A percentile compares a stretch with the other conserved stretches of the same genome.
These are phyloP conservation scores for Petromus typicus DNA, from an alignment of 2,113 vertebrate species.

Conservation along the genomic window DNA sequence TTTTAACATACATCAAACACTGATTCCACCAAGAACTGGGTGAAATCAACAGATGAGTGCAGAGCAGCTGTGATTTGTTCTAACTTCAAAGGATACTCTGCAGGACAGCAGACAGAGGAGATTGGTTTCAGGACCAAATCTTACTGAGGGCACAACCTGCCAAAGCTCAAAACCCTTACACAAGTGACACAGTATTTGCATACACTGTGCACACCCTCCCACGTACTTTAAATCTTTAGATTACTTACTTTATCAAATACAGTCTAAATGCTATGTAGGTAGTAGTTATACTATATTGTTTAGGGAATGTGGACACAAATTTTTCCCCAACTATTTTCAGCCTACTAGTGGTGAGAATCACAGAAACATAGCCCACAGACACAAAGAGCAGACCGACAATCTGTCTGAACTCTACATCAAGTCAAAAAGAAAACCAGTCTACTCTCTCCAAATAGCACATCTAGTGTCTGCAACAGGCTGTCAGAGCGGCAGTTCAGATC, in stretches of 20 bases:
- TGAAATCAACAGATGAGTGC: neutral
- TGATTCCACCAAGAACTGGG: neutral
- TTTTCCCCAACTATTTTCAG: neutral
- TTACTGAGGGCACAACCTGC: neutral
- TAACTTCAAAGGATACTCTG: neutral
- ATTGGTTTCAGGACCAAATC: neutral
- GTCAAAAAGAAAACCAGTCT: neutral
- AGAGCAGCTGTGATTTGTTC: neutral
- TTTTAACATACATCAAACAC: neutral
- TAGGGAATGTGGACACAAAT: neutral
- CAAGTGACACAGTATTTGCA: neutral
- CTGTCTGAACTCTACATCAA: neutral
- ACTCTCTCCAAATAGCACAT: conserved; percentile 3
- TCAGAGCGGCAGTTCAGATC: conserved; percentile 8
- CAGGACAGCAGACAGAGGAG: neutral
- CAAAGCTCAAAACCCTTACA: neutral
- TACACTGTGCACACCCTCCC: neutral
- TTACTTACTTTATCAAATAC: neutral
- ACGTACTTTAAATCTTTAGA: neutral
- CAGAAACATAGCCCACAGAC: neutral
- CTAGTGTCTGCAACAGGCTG: neutral
- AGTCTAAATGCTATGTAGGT: neutral
- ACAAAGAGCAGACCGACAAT: neutral
- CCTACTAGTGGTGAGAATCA: neutral
- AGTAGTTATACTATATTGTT: neutral